Percentiles rank a stretch among this genome's conserved stretches.
These are phyloP conservation scores for Rhinopomastus cyanomelas DNA, from an alignment of 2,113 vertebrate genomes.

Conservation along the genomic window DNA sequence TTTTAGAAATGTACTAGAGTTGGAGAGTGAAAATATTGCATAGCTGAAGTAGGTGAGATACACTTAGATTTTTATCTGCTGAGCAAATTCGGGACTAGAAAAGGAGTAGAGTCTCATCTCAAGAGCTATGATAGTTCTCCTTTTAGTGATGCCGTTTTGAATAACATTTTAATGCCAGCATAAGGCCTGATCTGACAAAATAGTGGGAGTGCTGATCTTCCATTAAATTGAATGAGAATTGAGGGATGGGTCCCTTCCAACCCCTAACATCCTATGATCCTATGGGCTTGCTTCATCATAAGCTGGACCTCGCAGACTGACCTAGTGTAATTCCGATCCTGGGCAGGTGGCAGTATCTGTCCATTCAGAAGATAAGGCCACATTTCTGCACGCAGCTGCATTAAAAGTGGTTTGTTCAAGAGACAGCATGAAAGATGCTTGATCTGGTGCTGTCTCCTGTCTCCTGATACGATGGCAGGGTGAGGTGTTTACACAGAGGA, in stretches of 20 bases:
- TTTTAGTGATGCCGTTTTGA: background rate
- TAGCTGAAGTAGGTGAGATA: background rate
- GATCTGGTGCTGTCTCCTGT: background rate
- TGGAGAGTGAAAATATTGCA: background rate
- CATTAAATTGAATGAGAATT: background rate
- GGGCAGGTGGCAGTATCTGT: background rate
- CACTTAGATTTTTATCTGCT: background rate
- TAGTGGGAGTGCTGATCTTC: background rate
- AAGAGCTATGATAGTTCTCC: background rate
- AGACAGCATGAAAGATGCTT: background rate
- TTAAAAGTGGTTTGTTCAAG: background rate
- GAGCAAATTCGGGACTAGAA: background rate
- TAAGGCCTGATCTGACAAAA: background rate
- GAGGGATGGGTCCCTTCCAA: too few species aligned
- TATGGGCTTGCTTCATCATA: background rate
- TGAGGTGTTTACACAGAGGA: slow-evolving; percentile 7
- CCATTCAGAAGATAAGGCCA: background rate
- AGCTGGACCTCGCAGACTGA: background rate
- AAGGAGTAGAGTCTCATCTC: background rate
- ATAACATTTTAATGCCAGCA: background rate
- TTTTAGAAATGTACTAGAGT: background rate
- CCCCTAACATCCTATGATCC: too few species aligned
- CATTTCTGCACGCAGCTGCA: background rate
- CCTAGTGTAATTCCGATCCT: background rate
- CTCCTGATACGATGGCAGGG: background rate